These are phyloP conservation scores for Drosophila stalkeri DNA, from an alignment of 2,888 invertebrate genomes.

Conservation along the genomic window DNA sequence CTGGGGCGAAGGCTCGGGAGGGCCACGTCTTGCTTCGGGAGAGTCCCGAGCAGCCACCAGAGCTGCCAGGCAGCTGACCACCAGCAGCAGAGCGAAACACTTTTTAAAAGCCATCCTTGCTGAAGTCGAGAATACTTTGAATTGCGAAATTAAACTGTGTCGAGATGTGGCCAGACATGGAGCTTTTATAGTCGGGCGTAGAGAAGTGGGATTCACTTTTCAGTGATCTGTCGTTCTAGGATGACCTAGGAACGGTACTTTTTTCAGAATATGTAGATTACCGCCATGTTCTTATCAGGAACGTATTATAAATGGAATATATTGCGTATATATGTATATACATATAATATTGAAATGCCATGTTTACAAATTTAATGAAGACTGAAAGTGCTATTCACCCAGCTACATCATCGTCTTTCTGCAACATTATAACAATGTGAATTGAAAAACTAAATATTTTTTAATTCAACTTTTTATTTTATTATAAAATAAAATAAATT, in stretches of 20 bases:
- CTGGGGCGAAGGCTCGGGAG: constrained; percentile 15
- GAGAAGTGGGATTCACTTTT: constrained; percentile 14
- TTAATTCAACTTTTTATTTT: too few species aligned
- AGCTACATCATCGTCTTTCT: too few species aligned
- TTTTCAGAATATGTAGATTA: background rate
- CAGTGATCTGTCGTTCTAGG: background rate
- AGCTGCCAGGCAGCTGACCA: constrained; percentile 38
- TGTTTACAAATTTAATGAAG: background rate
- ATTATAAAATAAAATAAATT: too few species aligned
- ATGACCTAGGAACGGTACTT: constrained; percentile 7
- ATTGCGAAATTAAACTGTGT: constrained; percentile 27
- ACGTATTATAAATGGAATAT: background rate
- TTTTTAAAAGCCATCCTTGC: constrained; percentile 48
- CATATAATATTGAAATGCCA: background rate
- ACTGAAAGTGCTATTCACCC: background rate
- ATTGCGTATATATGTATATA: background rate
- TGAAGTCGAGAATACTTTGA: constrained; percentile 11
- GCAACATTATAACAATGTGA: too few species aligned
- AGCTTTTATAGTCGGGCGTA: constrained; percentile 32
- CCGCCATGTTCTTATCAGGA: constrained; percentile 13
- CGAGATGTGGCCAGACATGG: background rate
- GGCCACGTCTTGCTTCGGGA: background rate
- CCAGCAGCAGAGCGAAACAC: constrained; percentile 35
- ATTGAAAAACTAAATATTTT: too few species aligned
- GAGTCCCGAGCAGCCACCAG: constrained; percentile 6